Base-by-base conservation (phyloP, 2,888 invertebrate genomes). In the Catocala sponsa region DNA sequence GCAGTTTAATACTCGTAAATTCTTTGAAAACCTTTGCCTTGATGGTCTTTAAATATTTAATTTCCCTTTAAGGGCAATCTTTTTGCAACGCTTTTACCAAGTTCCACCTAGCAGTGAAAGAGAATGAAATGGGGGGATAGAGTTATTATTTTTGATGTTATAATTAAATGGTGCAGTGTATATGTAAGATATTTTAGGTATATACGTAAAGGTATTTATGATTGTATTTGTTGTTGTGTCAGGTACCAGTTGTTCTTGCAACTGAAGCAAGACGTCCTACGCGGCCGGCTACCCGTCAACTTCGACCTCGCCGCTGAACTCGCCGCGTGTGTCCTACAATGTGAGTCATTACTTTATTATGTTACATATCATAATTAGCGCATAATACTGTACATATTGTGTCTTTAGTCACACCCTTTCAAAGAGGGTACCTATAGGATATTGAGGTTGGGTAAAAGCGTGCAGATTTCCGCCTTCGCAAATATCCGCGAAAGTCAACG, bases 211-310 rank as follows among this genome's bases (percentile, higher is more conserved):
- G 12, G 6, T 7, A 46, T 46, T 46, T 46, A 7, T 13, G 5
- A n/a, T n/a, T 12, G 35, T 7, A 38, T 38, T 38, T 70, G 44
- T 59, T 56, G 25, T 68, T 78, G 50, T 66, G 11, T 25, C 84
- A 98, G 99, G 95, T 99, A 99, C 95, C 99, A 99, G 95, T 97
- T 99, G 91, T 99, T 99, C 91, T 96, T 99, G 81, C 99, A 99
- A 96, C 96, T 99, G 84, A 99, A 99, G 93, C 98, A 98, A 95
- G 99, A 99, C 89, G 98, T 99, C 79, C 95, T 99, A 57, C 98
- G 99, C 89, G 99, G 98, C 68, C 96, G 99, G 75, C 95, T 99
- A 79, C 98, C 99, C 6, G 97, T 99, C 63, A 96, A 97, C 70
- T 98, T 98, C 90, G 99, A 99, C 83, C 95, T 98, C 77, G 98